Evolutionary conservation across 2,888 invertebrate species (phyloP).

Genomic region (Argyresthia albistria): DNA sequence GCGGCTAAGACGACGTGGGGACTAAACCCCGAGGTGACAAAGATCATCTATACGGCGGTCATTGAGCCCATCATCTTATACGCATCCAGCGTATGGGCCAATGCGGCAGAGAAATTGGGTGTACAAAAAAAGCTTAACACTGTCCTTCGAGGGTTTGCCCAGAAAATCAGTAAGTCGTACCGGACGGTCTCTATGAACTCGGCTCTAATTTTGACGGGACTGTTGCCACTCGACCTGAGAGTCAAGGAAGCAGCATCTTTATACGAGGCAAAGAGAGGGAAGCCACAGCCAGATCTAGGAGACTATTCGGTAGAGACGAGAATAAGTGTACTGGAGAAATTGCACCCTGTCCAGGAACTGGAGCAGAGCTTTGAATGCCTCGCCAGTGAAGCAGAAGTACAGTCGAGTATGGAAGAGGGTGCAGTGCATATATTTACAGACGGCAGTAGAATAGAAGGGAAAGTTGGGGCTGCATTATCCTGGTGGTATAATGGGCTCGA

Average conservation of each 20-base stretch:
- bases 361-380: background rate
- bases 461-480: conserved; percentile 3
- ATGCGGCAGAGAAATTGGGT: background rate
- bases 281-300: background rate
- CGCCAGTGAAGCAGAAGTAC: background rate
- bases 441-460: conserved; percentile 4
- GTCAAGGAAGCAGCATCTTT: background rate
- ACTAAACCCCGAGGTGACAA: conserved; percentile 6
- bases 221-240: conserved; percentile 6
- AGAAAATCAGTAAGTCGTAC: conserved; percentile 2
- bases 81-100: conserved; percentile 7
- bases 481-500: background rate
- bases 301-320: background rate
- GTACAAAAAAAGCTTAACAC: background rate
- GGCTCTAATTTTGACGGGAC: background rate
- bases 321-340: background rate
- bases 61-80: conserved; percentile 8
- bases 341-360: background rate
- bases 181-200: conserved; percentile 4
- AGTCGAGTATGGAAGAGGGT: background rate
- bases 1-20: conserved; percentile 7
- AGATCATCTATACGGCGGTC: conserved; percentile 6
- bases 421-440: conserved; percentile 1
- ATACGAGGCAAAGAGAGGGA: background rate
- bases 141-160: background rate